These are phyloP conservation scores for Morphnarchus princeps DNA, from an alignment of 2,113 vertebrate genomes.

Conservation along the genomic window DNA sequence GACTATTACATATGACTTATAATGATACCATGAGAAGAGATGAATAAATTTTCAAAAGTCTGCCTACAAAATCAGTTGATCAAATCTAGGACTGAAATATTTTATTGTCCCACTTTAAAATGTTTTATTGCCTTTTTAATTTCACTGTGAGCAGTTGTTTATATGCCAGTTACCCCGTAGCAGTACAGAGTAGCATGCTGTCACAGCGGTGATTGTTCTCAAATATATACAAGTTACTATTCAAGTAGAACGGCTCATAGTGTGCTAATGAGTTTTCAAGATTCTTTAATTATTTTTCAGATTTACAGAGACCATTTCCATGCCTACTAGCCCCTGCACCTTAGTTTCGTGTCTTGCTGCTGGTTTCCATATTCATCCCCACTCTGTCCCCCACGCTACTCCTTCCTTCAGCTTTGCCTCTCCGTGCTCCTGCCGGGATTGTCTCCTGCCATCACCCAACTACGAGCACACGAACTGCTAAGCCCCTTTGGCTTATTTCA, in stretches of 20 bases:
- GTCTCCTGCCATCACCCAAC: background rate
- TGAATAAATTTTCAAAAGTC: background rate
- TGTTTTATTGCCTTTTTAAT: background rate
- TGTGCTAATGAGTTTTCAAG: background rate
- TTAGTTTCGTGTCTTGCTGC: background rate
- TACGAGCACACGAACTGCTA: background rate
- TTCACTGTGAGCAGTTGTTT: background rate
- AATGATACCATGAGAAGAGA: background rate
- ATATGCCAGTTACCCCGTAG: fast-evolving
- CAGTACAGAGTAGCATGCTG: background rate
- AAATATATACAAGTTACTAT: background rate
- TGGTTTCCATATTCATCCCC: background rate
- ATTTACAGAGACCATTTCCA: background rate
- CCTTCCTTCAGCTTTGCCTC: background rate
- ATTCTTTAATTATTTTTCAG: background rate
- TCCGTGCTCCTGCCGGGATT: background rate
- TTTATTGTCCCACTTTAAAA: background rate
- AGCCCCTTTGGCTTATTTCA: background rate
- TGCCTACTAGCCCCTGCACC: background rate
- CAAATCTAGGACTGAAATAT: background rate
- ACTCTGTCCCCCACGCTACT: background rate
- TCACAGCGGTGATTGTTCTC: background rate
- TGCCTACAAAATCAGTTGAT: background rate
- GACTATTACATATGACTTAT: background rate
- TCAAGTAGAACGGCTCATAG: background rate